Evolutionary conservation across 2,797 vertebrate genomes (phyloP), one percentile per base, ranked within the genome.

Genomic region (Atherinosoma microstoma): DNA sequence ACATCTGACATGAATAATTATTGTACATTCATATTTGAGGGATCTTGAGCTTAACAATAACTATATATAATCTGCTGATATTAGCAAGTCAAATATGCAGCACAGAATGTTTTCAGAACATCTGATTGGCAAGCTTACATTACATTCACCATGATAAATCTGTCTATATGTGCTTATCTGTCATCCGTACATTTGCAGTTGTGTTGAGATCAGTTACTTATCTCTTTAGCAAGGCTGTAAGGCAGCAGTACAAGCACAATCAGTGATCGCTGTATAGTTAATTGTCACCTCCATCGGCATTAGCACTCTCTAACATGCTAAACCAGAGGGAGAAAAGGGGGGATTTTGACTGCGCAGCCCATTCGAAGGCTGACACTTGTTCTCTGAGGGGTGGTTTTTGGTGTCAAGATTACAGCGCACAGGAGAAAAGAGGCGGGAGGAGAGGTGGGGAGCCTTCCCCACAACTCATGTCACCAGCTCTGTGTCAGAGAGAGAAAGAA

Each of bases 281-380:
- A 91, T 90, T 82, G 87, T 91, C 88, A 84, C 86, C 79, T 90
- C 90, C 79, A 90, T 92, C 89, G 88, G 86, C 85, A 87, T 90
- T 85, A 90, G 84, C 80, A 71, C 84, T 76, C 67, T 82, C 70
- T 49, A 86, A 86, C 86, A 85, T 86, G 83, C 81, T 83, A 88
- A 51, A 91, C 87, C 84, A 83, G 82, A 81, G 85, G 76, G 79
- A 62, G 68, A 36, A 16, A 51, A n/a, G 58, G 57, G 64, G 76
- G 82, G 67, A 73, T 9, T 70, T 30, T 15, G 75, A 86, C 83
- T 87, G 76, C 78, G 49, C 68, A 64, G 83, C 84, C 81, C 74
- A 80, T 89, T 91, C 71, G 70, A 74, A 89, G 64, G 53, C 71
- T 89, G 89, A 92, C 84, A 88, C 88, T 89, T 87, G 78, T 86